Percentiles rank a stretch among this genome's conserved stretches.
phyloP scores from a whole-genome alignment of 2,113 vertebrate genomes.

The Meles meles region DNA sequence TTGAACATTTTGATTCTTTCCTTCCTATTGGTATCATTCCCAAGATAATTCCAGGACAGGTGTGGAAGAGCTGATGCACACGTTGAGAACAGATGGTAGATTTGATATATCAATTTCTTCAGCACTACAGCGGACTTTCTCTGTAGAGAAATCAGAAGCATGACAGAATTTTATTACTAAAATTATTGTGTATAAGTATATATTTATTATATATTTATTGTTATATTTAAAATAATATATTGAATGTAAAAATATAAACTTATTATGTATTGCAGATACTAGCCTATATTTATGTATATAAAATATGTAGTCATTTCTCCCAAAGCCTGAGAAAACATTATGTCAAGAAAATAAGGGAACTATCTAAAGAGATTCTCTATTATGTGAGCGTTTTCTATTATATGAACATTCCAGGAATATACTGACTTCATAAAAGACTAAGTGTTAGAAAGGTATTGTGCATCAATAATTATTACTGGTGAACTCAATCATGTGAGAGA shows the following conservation, averaged over 20 bases:
- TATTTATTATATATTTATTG: neutral
- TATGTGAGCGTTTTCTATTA: neutral
- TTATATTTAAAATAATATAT: neutral
- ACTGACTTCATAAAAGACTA: neutral
- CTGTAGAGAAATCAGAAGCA: neutral
- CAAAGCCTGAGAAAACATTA: neutral
- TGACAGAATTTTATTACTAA: neutral
- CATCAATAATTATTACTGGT: neutral
- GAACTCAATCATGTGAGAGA: neutral
- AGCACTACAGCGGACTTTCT: neutral
- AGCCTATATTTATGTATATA: neutral
- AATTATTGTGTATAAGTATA: neutral
- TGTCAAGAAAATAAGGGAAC: neutral
- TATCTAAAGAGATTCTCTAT: neutral
- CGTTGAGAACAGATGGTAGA: neutral
- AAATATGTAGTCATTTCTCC: neutral
- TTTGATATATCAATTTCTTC: neutral
- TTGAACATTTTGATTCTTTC: neutral
- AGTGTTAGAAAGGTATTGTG: neutral
- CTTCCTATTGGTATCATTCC: neutral
- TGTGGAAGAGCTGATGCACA: neutral
- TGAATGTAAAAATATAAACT: neutral
- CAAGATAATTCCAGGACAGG: neutral
- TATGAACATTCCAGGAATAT: neutral
- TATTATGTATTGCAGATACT: neutral